Evolutionary conservation across 2,797 vertebrate species (phyloP).

Genomic region (Rhinophrynus dorsalis): DNA sequence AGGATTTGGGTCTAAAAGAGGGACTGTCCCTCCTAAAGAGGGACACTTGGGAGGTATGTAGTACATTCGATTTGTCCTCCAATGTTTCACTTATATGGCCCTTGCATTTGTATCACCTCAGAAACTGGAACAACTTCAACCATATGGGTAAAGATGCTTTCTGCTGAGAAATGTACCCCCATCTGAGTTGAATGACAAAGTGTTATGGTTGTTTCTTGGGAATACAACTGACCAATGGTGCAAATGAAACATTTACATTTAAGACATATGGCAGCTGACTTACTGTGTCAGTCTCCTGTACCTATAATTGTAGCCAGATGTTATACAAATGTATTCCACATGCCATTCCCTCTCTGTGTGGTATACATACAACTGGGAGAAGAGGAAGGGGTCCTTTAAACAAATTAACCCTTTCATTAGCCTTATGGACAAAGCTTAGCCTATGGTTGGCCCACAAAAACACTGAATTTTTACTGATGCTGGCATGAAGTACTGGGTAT

Average conservation of each 20-base stretch:
- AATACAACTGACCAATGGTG: not conserved
- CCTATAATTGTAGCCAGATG: conserved; percentile 5
- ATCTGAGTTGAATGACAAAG: not conserved
- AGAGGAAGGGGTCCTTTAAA: not conserved
- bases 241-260: not conserved
- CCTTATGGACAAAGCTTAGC: not conserved
- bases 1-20: not conserved
- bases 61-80: not conserved
- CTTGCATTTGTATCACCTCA: not conserved
- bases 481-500: not conserved
- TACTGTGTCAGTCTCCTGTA: not conserved
- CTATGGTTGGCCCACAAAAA: not conserved
- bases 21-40: no score
- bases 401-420: not conserved
- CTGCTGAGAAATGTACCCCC: not conserved
- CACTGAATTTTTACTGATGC: not conserved
- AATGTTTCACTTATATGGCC: not conserved
- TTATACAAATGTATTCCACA: not conserved
- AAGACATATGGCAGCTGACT: not conserved
- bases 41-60: not conserved
- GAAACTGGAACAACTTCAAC: not conserved
- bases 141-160: not conserved
- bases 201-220: not conserved
- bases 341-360: not conserved
- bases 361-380: not conserved